Evolutionary conservation across 2,888 invertebrate species (phyloP).

Genomic region (Caenorhabditis sp.): DNA sequence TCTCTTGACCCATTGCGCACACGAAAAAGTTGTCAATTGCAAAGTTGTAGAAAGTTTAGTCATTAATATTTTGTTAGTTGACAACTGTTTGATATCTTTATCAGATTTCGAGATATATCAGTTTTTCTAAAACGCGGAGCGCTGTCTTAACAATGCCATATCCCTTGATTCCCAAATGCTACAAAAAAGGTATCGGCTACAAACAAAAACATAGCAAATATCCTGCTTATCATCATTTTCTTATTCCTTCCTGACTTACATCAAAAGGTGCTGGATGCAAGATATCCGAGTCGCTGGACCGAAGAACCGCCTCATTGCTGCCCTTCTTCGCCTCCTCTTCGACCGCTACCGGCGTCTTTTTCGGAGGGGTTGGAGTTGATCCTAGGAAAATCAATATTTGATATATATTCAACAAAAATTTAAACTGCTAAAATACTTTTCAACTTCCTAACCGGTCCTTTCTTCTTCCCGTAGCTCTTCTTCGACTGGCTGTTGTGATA

Average conservation of each 20-base stretch:
- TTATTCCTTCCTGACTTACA: not conserved
- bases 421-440: too few species aligned
- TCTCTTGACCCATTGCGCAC: too few species aligned
- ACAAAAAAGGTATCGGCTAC: too few species aligned
- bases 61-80: not conserved
- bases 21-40: too few species aligned
- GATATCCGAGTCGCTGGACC: conserved; percentile 35
- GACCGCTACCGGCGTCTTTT: not conserved
- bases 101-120: conserved; percentile 4
- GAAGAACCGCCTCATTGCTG: conserved; percentile 1
- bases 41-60: too few species aligned
- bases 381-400: too few species aligned
- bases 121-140: not conserved
- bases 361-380: not conserved
- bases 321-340: not conserved
- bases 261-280: conserved; percentile 42
- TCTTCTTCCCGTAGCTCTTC: conserved; percentile 25
- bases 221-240: too few species aligned
- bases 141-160: too few species aligned
- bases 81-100: not conserved
- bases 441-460: conserved; percentile 23
- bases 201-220: too few species aligned
- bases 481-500: conserved; percentile 23
- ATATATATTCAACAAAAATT: too few species aligned
- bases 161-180: too few species aligned